A percentile compares a stretch with the other conserved stretches of the same genome.
Conservation (phyloP, 2,113 vertebrate genomes). For the Lagopus muta region DNA sequence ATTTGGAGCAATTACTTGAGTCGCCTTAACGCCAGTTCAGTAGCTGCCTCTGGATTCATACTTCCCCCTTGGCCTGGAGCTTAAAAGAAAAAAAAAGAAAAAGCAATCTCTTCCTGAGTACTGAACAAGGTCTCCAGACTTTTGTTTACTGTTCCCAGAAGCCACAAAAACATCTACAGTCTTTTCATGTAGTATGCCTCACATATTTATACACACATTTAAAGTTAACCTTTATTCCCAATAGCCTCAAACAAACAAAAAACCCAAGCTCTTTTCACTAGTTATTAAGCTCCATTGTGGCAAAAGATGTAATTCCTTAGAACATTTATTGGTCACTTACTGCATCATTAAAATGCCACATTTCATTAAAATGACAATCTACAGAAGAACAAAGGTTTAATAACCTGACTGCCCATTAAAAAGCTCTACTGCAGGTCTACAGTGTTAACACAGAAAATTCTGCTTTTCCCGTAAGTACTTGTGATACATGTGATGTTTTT, state of each 20-base stretch:
- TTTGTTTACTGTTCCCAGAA: not conserved
- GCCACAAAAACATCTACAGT: not conserved
- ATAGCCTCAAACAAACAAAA: not conserved
- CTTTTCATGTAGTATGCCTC: not conserved
- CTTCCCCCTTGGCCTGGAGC: not conserved
- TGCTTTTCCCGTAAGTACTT: not conserved
- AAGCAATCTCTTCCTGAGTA: not conserved
- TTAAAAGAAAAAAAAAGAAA: not conserved
- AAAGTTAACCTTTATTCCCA: not conserved
- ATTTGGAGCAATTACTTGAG: not conserved
- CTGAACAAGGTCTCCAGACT: not conserved
- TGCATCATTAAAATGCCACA: not conserved
- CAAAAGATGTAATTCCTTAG: not conserved
- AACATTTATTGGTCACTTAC: not conserved
- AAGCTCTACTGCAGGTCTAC: not conserved
- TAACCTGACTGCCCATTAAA: not conserved
- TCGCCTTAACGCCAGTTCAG: not conserved
- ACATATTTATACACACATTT: not conserved
- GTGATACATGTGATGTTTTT: not conserved
- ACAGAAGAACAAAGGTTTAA: not conserved
- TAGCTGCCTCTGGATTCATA: accelerated
- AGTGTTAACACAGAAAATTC: not conserved
- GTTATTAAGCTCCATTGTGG: not conserved
- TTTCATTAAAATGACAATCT: not conserved
- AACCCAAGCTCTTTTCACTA: not conserved